A percentile compares a stretch with the other conserved stretches of the same genome.
Conservation (phyloP, 2,888 invertebrate genomes). For the Spicauda simplicius region DNA sequence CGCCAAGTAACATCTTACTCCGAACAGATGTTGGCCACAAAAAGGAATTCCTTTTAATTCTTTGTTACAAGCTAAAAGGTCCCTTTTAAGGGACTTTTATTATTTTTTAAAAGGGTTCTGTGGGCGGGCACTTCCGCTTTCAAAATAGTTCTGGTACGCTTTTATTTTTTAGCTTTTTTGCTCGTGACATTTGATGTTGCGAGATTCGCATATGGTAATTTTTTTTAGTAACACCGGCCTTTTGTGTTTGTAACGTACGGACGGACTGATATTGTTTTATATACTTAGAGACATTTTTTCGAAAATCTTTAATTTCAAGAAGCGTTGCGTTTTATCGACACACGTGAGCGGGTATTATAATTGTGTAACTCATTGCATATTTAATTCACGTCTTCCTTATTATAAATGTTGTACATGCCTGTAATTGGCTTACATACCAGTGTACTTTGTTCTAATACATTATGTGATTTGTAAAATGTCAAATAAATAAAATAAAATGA, state of each 20-base stretch:
- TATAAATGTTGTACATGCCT: too few species aligned
- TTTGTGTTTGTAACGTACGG: neutral
- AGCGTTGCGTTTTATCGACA: too few species aligned
- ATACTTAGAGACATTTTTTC: too few species aligned
- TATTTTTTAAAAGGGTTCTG: constrained; percentile 65
- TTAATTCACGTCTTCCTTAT: too few species aligned
- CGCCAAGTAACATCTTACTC: constrained; percentile 15
- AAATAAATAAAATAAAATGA: too few species aligned
- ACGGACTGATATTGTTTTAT: neutral
- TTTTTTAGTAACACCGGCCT: neutral
- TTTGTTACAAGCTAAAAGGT: constrained; percentile 50
- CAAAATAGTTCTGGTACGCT: constrained; percentile 54
- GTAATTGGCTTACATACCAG: too few species aligned
- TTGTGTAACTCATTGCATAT: too few species aligned
- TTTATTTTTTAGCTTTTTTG: constrained; percentile 48
- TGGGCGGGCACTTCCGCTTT: constrained; percentile 61
- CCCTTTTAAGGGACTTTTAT: constrained; percentile 51
- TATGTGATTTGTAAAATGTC: too few species aligned
- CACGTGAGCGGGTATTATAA: too few species aligned
- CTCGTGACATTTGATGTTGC: constrained; percentile 56
- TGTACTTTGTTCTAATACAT: too few species aligned
- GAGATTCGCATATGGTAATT: constrained; percentile 15
- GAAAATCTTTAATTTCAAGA: too few species aligned
- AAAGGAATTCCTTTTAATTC: constrained; percentile 44
- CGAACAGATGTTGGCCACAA: constrained; percentile 40